Base-by-base conservation (phyloP, 64 coral and sea anemone genomes). In the Montipora foliosa region DNA sequence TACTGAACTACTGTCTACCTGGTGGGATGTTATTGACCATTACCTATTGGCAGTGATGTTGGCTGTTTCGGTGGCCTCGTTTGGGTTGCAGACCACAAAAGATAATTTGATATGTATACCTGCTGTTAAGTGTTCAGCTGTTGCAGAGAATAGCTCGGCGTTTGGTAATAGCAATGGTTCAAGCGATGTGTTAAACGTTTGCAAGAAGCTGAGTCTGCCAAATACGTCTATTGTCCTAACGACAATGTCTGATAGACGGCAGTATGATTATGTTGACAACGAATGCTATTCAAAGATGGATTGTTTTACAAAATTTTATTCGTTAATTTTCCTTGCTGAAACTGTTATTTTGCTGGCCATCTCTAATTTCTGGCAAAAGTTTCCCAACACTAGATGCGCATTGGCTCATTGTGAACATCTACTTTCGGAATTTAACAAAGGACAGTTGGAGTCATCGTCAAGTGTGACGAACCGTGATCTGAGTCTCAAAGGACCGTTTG, bases 91-190 rank as follows among this genome's bases (percentile, higher is more conserved):
- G 47, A 75, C 88, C 5, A 57, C 88, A 10, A 78, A 89, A 47
- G 88, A 79, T 60, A 19, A 61, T 52, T 66, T 89, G 73, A 55
- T 89, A 22, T 89, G 88, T 12, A 77, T 89, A 67, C 75, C 88
- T 46, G 88, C 74, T 62, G 88, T 89, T 60, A 45, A 89, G 4
- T 89, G 88, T 44, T 50, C 37, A 55, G 37, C 13, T 2, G 17
- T n/a, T 1, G 49, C 72, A 24, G 50, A 51, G n/a, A 87, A 87
- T 25, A 17, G 74, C 8, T 70, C 84, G 2, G 50, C 11, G 0
- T 51, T 47, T 15, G 5, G 44, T 16, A 24, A 13, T 12, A 4
- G 13, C 20, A 79, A 79, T 79, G n/a, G 8, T 37, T 4, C 37
- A 47, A 44, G 1, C 17, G 1, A n/a, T 12, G 22, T 5, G 49